Evolutionary conservation across 2,113 vertebrate species (phyloP), one percentile per base, ranked within the genome.

Genomic region (Amphilophus citrinellus): DNA sequence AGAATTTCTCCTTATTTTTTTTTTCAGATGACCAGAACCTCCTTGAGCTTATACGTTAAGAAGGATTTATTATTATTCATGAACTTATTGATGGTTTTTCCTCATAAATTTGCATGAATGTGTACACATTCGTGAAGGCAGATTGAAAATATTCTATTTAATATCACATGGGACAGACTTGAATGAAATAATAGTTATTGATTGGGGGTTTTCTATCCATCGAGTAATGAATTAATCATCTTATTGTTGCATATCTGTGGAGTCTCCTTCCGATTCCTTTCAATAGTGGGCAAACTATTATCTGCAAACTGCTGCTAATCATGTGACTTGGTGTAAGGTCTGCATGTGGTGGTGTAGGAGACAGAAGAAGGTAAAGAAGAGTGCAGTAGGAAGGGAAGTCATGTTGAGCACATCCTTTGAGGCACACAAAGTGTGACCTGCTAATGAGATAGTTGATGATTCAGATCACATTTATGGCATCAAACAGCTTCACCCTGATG

Each of bases 371-470:
- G 78, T 79, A 14, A 62, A 58, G 60, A 50, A 27, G 32, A 82
- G 61, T 76, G 84, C 37, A 53, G 13, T 30, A 11, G 27, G 22
- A 47, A 37, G 59, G 30, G 63, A 77, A 89, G 61, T 53, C n/a
- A 63, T 59, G 53, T 71, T 75, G 61, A n/a, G 42, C 10, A 30
- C 37, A 44, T 85, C 32, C 81, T 86, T 61, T 2, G 61, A 86
- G 79, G 76, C 68, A 62, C 24, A 83, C 24, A 71, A 65, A 85
- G 88, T 62, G 80, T 87, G 89, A 88, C 88, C 86, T 82, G 76
- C 53, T 62, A 32, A 61, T 44, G 61, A 61, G 58, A 78, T 61
- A 30, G 58, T 22, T 85, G 35, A 84, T 82, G 27, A 87, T 84
- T 90, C 65, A 76, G 63, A 79, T 84, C 77, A 85, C 63, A 88